Evolutionary conservation across 1,140 invertebrate genomes (phyloP), one percentile per base, ranked within the genome.

Genomic region (Ceratoteleas bidentatus): DNA sequence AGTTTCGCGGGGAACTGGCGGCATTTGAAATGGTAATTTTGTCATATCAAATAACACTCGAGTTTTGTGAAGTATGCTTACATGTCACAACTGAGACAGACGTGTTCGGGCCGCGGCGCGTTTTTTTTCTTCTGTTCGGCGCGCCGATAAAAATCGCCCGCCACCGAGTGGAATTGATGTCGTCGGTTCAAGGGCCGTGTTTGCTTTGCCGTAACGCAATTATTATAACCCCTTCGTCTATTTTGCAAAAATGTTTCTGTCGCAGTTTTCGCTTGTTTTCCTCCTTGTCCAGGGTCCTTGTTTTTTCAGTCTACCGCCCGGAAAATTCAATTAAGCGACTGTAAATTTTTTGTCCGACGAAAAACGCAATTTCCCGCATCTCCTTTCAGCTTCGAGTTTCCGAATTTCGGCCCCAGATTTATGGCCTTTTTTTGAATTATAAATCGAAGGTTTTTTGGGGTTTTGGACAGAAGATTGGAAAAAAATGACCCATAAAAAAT

Each of bases 11-110:
- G 65, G 60, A 53, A 72, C 58, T 36, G 78, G 24, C 54, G 56
- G 69, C 70, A 81, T 81, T 81, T 81, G 78, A 75, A 81, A 81
- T 81, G 78, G 72, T 81, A 81, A 81, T 81, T 81, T 72, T 75
- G 70, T 75, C 78, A 75, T 81, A 81, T 75, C 78, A 81, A 81
- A 81, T 81, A 81, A 81, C 78, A 81, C 78, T 81, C 65, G 62
- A 81, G 78, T 75, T 81, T 75, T 57, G 65, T 81, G 65, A 69
- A 81, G 78, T 75, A 72, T 75, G 72, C 78, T 81, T 81, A 66
- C 70, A 81, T 54, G 78, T 81, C 65, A 81, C 64, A 75, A 70
- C 65, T 65, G 49, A 81, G 78, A 81, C 70, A 70, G 78, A 65
- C 70, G 45, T 81, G n/a, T n/a, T 81, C 38, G 16, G 36, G 58